phyloP scores from a whole-genome alignment of 2,888 invertebrate species.

The Drosophila diplacantha region DNA sequence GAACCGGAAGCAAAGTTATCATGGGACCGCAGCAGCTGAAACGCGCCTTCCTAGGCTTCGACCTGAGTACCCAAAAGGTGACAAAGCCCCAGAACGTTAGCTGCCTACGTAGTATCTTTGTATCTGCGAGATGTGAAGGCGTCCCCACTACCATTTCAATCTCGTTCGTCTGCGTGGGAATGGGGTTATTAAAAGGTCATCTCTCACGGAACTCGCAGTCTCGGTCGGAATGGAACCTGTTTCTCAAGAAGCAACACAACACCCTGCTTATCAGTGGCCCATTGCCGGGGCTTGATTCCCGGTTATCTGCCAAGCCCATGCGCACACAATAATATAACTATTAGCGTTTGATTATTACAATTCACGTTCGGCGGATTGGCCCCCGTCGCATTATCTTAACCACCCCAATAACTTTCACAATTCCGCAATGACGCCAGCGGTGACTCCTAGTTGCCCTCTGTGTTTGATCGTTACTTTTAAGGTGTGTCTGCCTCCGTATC shows the following conservation, averaged over 20 bases:
- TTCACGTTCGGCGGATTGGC: slow-evolving; percentile 20
- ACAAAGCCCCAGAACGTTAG: slow-evolving; percentile 26
- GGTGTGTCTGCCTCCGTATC: slow-evolving; percentile 31
- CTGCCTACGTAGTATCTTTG: slow-evolving; percentile 27
- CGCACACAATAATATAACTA: slow-evolving; percentile 22
- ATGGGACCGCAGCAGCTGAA: slow-evolving; percentile 45
- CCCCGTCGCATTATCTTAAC: slow-evolving; percentile 20
- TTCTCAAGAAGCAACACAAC: background rate
- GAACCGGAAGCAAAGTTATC: slow-evolving; percentile 22
- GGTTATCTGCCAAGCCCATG: slow-evolving; percentile 21
- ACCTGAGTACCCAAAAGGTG: slow-evolving; percentile 92
- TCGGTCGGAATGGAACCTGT: slow-evolving; percentile 8
- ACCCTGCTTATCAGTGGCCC: slow-evolving; percentile 14
- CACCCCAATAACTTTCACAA: slow-evolving; percentile 27
- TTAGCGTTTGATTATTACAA: slow-evolving; percentile 23
- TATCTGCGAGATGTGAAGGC: slow-evolving; percentile 20
- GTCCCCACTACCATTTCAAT: background rate
- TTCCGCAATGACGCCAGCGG: slow-evolving; percentile 36
- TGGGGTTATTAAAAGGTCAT: slow-evolving; percentile 48
- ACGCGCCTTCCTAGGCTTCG: slow-evolving; percentile 86
- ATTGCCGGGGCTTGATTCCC: slow-evolving; percentile 11
- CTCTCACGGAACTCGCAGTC: slow-evolving; percentile 19
- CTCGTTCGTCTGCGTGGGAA: slow-evolving; percentile 7
- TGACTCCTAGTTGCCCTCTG: slow-evolving; percentile 40
- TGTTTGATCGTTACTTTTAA: slow-evolving; percentile 57